Evolutionary conservation across 2,113 vertebrate species (phyloP), one percentile per base, ranked within the genome.

Genomic region (Ailuropoda melanoleuca): DNA sequence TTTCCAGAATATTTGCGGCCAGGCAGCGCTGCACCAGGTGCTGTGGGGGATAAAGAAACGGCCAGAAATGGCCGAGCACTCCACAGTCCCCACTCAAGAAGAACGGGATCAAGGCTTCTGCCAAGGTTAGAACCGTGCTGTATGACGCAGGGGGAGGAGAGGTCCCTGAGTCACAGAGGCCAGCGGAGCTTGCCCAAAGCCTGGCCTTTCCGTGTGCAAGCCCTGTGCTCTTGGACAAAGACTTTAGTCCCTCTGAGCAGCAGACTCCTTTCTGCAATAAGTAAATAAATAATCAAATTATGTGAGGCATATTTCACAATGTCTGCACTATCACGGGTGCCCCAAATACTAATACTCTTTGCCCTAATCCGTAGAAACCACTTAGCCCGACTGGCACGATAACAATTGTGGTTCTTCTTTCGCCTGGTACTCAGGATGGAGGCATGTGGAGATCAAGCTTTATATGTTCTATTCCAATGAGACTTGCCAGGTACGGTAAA

Each of bases 61-160:
- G 53, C 31, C 14, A 39, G 72, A 87, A 82, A 68, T 5, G 53
- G 53, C 60, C 84, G 26, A 19, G 29, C n/a, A 12, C 14, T 64
- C 78, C 46, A 11, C 24, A 74, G 37, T 12, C 91, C 55, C 80
- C 29, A 8, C 72, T 78, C 19, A n/a, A 62, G 24, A 85, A 81
- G 85, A 39, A 34, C 24, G 86, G 13, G 48, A 60, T 29, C 29
- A 24, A 43, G 13, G 37, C 15, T 58, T 83, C 39, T 34, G 9
- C 29, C 74, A 48, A 60, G 21, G 56, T 53, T 62, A 34, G 56
- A 68, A 60, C 43, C 5, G 21, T 2, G 29, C 48, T 90, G 39
- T n/a, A 8, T 18, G 9, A 60, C 0, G 0, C 1, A 12, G 14
- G 4, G 2, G 31, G n/a, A 19, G 1, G 19, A 82, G 66, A 87